Evolutionary conservation across 2,113 vertebrate genomes (phyloP).

Genomic region (Muntiacus muntjak): DNA sequence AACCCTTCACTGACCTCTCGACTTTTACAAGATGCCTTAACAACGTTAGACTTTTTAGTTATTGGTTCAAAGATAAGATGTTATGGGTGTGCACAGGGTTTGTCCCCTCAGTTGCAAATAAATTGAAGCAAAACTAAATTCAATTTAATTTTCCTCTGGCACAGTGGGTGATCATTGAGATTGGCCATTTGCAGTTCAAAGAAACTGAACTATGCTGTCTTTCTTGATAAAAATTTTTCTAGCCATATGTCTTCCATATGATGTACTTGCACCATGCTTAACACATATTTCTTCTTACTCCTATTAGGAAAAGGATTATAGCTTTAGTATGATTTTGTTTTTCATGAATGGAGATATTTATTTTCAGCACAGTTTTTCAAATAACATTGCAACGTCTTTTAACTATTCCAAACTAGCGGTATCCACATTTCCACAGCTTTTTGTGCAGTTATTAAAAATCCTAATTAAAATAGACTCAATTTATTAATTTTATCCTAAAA

Average conservation of each 20-base stretch:
- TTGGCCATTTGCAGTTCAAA: constrained; percentile 35
- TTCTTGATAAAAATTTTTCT: not conserved
- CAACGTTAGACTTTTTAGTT: constrained; percentile 66
- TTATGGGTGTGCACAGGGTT: constrained; percentile 49
- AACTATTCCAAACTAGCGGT: not conserved
- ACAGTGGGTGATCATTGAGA: constrained; percentile 6
- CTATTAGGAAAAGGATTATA: not conserved
- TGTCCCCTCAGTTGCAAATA: constrained; percentile 58
- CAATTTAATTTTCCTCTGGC: constrained; percentile 64
- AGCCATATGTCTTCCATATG: not conserved
- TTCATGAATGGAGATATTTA: not conserved
- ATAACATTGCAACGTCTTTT: not conserved
- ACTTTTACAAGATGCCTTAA: constrained; percentile 68
- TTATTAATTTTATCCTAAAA: not conserved
- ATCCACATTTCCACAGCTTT: not conserved
- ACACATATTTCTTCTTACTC: not conserved
- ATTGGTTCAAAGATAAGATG: constrained; percentile 69
- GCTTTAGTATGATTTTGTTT: not conserved
- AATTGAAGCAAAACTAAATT: constrained; percentile 66
- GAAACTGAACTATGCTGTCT: not conserved
- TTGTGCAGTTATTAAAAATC: not conserved
- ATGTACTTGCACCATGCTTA: not conserved
- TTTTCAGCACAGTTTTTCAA: not conserved
- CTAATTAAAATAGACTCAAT: not conserved
- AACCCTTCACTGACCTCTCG: constrained; percentile 58